phyloP scores from a whole-genome alignment of 2,113 vertebrate species.

The Ctenomys sociabilis region DNA sequence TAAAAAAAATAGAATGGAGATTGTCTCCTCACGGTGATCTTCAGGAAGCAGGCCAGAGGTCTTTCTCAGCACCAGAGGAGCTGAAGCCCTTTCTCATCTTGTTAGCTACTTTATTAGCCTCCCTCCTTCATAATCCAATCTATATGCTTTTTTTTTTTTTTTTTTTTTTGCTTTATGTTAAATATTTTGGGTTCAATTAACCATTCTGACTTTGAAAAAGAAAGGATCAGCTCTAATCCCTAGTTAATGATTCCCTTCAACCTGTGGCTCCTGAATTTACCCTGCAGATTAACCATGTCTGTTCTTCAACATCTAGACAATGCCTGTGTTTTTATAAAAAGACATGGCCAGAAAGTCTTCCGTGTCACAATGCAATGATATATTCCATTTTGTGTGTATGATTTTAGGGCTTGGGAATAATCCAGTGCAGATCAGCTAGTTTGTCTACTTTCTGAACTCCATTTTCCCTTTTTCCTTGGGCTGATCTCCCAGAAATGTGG shows the following conservation, averaged over 20 bases:
- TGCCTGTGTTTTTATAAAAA: neutral
- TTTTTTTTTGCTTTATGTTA: slow-evolving; percentile 38
- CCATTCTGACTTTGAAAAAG: neutral
- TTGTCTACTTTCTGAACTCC: neutral
- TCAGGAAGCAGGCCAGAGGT: neutral
- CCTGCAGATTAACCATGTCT: neutral
- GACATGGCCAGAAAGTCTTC: neutral
- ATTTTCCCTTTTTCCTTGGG: neutral
- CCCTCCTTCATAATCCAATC: neutral
- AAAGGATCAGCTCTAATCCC: neutral
- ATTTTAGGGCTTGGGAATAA: neutral
- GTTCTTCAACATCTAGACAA: neutral
- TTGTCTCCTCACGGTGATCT: neutral
- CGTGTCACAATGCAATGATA: neutral
- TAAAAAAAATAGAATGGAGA: too few species aligned
- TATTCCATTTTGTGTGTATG: neutral
- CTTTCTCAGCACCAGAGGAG: neutral
- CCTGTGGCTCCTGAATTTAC: neutral
- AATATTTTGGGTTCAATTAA: neutral
- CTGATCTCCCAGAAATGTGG: neutral
- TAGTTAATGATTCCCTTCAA: slow-evolving; percentile 6
- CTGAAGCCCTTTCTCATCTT: neutral
- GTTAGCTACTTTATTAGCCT: neutral
- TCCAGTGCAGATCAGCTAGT: neutral
- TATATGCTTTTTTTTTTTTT: neutral